A percentile compares a stretch with the other conserved stretches of the same genome.
These are phyloP conservation scores for Dryobotodes eremita DNA, from an alignment of 2,888 invertebrate genomes.

Conservation along the genomic window DNA sequence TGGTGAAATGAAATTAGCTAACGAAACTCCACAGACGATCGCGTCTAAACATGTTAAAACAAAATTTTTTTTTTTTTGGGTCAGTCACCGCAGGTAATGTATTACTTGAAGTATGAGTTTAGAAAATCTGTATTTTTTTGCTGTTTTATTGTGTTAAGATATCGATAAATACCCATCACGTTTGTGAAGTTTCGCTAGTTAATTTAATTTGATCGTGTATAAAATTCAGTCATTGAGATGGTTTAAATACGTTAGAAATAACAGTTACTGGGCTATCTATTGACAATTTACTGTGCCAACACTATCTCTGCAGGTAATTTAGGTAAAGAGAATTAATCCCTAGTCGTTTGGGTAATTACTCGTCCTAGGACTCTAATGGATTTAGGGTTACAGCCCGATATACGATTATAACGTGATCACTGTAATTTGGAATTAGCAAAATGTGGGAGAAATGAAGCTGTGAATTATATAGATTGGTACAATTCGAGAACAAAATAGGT, in stretches of 20 bases:
- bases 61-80: not conserved
- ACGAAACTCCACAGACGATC: not conserved
- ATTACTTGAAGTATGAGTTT: not conserved
- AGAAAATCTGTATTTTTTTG: not conserved
- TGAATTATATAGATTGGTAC: not conserved
- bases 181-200: not conserved
- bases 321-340: constrained; percentile 39
- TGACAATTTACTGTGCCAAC: constrained; percentile 14
- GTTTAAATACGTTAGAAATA: not conserved
- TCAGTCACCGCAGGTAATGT: too few relatives aligned
- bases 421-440: constrained; percentile 13
- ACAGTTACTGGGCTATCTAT: not conserved
- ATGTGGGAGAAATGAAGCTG: constrained; percentile 19
- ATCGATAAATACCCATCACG: not conserved
- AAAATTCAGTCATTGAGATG: not conserved
- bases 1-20: not conserved
- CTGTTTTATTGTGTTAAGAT: not conserved
- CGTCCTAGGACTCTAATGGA: constrained; percentile 37
- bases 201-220: not conserved
- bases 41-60: not conserved
- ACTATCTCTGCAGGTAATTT: constrained; percentile 26
- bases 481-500: not conserved
- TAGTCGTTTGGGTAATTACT: constrained; percentile 44
- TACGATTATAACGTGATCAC: constrained; percentile 54
- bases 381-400: constrained; percentile 49